phyloP scores from a whole-genome alignment of 2,888 invertebrate genomes.

The Agriotes lineatus region DNA sequence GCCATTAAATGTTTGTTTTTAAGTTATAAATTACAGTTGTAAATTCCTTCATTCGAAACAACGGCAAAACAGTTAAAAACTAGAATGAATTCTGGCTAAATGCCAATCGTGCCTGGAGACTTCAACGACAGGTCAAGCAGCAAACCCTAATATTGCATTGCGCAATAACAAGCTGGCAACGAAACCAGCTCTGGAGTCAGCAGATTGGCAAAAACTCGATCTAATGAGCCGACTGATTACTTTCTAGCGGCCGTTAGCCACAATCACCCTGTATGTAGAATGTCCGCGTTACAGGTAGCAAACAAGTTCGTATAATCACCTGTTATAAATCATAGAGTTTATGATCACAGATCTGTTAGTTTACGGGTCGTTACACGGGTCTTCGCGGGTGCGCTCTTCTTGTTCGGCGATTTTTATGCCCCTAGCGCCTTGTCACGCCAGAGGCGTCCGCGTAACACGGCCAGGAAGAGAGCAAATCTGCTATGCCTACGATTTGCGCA shows the following conservation, averaged over 20 bases:
- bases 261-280: neutral
- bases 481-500: conserved; percentile 13
- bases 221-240: neutral
- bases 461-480: conserved; percentile 24
- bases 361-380: conserved; percentile 26
- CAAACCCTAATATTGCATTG: neutral
- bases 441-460: conserved; percentile 4
- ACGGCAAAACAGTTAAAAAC: too few species aligned
- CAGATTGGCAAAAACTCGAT: too few species aligned
- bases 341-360: conserved; percentile 28
- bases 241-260: neutral
- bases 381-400: conserved; percentile 22
- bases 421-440: neutral
- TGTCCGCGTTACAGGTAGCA: conserved; percentile 10
- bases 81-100: too few species aligned
- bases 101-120: neutral
- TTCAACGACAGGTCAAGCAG: neutral
- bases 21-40: too few species aligned
- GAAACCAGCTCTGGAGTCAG: too few species aligned
- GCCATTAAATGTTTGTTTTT: too few species aligned
- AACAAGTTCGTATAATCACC: conserved; percentile 18
- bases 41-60: too few species aligned
- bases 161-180: too few species aligned
- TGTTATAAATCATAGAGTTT: conserved; percentile 21
- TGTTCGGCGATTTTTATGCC: conserved; percentile 16